phyloP scores from a whole-genome alignment of 2,113 vertebrate genomes.

The Thamnophis sirtalis region DNA sequence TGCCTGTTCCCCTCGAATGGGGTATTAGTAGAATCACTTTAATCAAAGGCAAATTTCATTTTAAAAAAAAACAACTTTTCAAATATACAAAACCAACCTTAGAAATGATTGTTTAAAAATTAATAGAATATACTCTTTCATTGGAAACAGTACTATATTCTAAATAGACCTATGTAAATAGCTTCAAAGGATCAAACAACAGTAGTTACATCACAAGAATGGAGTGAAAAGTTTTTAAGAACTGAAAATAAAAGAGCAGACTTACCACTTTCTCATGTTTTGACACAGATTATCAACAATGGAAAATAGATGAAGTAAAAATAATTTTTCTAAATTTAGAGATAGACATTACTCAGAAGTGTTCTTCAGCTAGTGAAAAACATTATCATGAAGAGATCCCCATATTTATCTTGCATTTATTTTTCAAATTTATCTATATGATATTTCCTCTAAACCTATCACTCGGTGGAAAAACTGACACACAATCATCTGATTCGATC shows the following conservation, averaged over 20 bases:
- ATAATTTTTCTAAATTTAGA: neutral
- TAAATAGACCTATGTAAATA: neutral
- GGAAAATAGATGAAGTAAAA: neutral
- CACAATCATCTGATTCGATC: neutral
- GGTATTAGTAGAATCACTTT: conserved; percentile 16
- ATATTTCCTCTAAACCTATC: neutral
- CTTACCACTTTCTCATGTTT: neutral
- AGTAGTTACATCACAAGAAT: neutral
- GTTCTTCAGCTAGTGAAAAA: neutral
- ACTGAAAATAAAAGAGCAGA: neutral
- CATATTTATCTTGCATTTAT: neutral
- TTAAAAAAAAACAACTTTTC: conserved; percentile 5
- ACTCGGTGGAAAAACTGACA: neutral
- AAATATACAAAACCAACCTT: neutral
- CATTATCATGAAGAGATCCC: neutral
- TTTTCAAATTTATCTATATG: neutral
- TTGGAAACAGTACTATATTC: neutral
- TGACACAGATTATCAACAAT: neutral
- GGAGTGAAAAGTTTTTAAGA: neutral
- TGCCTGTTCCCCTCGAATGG: conserved; percentile 12
- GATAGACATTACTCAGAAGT: neutral
- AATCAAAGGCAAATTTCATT: neutral
- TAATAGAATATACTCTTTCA: neutral
- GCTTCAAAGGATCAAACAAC: conserved; percentile 2
- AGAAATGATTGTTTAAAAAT: neutral